These are phyloP conservation scores for Drosophila pectinifera DNA, from an alignment of 1,140 invertebrate genomes.

Conservation along the genomic window DNA sequence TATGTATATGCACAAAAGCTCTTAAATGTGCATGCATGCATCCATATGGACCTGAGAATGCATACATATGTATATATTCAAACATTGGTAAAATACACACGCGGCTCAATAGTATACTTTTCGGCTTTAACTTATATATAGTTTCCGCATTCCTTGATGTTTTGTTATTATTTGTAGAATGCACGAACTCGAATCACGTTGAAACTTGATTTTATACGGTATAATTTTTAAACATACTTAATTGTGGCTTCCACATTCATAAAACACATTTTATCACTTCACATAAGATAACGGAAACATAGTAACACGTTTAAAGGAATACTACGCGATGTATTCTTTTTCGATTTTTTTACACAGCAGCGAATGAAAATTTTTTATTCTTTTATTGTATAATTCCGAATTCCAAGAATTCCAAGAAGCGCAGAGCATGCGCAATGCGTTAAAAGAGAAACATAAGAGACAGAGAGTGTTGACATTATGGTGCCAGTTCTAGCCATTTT, in stretches of 20 bases:
- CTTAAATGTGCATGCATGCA: no score
- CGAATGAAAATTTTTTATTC: constrained; percentile 5
- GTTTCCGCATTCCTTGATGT: background rate
- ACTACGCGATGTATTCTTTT: background rate
- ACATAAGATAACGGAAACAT: background rate
- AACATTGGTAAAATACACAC: background rate
- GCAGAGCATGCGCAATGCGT: constrained; percentile 2
- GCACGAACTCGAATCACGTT: background rate
- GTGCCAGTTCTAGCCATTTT: background rate
- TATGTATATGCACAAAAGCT: background rate
- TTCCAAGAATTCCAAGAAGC: constrained; percentile 11
- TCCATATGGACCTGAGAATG: background rate
- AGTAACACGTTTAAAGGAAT: background rate
- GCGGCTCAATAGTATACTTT: background rate
- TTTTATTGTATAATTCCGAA: constrained; percentile 19
- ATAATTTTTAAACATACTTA: constrained; percentile 5
- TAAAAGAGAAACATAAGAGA: background rate
- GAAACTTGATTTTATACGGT: background rate
- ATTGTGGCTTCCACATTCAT: constrained; percentile 1
- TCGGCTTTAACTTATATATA: background rate
- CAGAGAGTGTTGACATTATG: background rate
- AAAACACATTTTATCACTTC: constrained; percentile 2
- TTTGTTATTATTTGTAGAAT: background rate
- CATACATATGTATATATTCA: background rate
- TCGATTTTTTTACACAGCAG: constrained; percentile 2